Conservation (phyloP, 1,140 invertebrate species). For the Drosophila chauvacae region DNA sequence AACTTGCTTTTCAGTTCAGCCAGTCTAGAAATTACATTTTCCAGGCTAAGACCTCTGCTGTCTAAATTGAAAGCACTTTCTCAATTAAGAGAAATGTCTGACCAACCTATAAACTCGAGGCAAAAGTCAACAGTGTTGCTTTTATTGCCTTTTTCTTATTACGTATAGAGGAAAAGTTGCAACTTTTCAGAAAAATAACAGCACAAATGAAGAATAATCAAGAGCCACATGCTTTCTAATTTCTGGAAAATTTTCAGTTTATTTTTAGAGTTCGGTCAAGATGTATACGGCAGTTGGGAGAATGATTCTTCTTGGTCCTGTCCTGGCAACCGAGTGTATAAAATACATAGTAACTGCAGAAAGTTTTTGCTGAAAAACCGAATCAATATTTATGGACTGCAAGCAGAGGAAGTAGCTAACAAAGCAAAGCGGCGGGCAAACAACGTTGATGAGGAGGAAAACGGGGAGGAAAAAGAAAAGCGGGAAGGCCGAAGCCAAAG, state of each 20-base stretch:
- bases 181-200: conserved; percentile 7
- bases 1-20: neutral
- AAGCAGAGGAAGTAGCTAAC: conserved; percentile 41
- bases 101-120: neutral
- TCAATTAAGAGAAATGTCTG: conserved; percentile 8
- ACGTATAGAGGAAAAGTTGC: neutral
- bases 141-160: conserved; percentile 5
- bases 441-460: conserved; percentile 19
- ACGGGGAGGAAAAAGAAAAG: conserved; percentile 1
- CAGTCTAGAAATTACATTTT: neutral
- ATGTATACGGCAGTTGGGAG: conserved; percentile 14
- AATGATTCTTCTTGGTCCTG: conserved; percentile 13
- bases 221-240: conserved; percentile 9
- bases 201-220: conserved; percentile 14
- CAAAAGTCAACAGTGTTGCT: conserved; percentile 15
- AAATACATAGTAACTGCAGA: conserved; percentile 39
- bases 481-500: conserved; percentile 23
- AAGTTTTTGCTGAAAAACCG: conserved; percentile 52
- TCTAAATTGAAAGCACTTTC: conserved; percentile 2
- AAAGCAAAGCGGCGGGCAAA: conserved; percentile 35
- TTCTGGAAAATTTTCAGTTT: conserved; percentile 19
- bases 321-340: conserved; percentile 4
- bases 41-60: neutral
- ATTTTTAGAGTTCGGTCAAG: conserved; percentile 21
- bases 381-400: conserved; percentile 75